Conservation (phyloP, 2,113 vertebrate genomes). For the Limanda limanda region DNA sequence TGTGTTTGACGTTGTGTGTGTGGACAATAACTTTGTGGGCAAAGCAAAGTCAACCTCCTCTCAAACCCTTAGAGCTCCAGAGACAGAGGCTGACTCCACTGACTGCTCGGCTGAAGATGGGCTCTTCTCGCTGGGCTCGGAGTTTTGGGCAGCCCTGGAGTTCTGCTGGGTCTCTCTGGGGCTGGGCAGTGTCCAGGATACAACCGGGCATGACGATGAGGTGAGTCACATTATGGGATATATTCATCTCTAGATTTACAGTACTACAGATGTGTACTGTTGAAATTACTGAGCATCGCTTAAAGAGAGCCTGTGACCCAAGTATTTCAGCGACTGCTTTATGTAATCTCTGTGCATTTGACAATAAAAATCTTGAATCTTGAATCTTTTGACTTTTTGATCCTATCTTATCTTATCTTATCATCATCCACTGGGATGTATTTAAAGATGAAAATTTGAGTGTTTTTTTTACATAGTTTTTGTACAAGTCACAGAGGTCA, state of each 20-base stretch:
- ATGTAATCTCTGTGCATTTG: too few species aligned
- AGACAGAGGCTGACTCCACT: constrained; percentile 30
- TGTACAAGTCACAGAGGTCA: not conserved
- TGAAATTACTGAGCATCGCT: too few species aligned
- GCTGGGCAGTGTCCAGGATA: constrained; percentile 42
- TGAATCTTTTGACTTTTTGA: too few species aligned
- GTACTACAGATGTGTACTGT: too few species aligned
- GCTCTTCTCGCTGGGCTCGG: constrained; percentile 52
- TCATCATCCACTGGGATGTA: too few species aligned
- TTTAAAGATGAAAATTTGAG: too few species aligned
- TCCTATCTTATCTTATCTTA: too few species aligned
- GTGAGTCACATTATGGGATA: constrained; percentile 42
- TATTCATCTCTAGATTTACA: not conserved
- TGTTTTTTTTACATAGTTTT: too few species aligned
- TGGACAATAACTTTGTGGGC: not conserved
- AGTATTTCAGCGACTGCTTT: too few species aligned
- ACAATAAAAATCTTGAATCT: too few species aligned
- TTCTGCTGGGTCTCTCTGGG: constrained; percentile 60
- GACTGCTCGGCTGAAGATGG: constrained; percentile 56
- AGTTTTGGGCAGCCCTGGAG: constrained; percentile 38
- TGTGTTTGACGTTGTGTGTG: constrained; percentile 5
- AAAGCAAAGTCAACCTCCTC: constrained; percentile 1
- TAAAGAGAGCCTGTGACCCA: too few species aligned
- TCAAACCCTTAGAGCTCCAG: constrained; percentile 35
- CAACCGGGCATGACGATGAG: constrained; percentile 56